Percentiles rank a stretch among this genome's conserved stretches.
Conservation (phyloP, 1,140 invertebrate species). For the Ostrea edulis region DNA sequence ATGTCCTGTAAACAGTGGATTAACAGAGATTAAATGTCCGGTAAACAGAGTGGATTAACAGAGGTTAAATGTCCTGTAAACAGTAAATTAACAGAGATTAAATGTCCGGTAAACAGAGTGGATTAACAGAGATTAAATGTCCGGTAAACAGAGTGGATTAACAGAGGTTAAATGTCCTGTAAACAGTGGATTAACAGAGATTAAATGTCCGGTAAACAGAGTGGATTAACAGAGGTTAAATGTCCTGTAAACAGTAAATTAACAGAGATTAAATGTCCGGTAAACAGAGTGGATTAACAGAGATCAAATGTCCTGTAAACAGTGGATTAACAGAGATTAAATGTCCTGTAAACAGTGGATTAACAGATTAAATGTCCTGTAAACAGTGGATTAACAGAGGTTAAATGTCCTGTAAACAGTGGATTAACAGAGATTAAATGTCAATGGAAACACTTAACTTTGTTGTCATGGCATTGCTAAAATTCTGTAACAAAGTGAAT, state of each 20-base stretch:
- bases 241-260: constrained; percentile 55
- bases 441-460: too few relatives aligned
- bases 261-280: constrained; percentile 48
- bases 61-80: constrained; percentile 53
- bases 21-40: constrained; percentile 46
- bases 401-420: too few relatives aligned
- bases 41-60: constrained; percentile 17
- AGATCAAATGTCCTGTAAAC: constrained; percentile 55
- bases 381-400: background rate
- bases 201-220: constrained; percentile 56
- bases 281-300: background rate
- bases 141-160: constrained; percentile 55
- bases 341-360: too few relatives aligned
- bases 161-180: constrained; percentile 48
- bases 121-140: background rate
- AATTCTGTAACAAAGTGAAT: too few relatives aligned
- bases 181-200: constrained; percentile 2
- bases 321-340: background rate
- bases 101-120: constrained; percentile 56
- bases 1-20: constrained; percentile 54
- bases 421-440: too few relatives aligned
- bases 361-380: too few relatives aligned
- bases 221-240: background rate
- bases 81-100: background rate
- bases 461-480: too few relatives aligned